Evolutionary conservation across 2,888 invertebrate species (phyloP).

Genomic region (Enoplolaimus lenunculus): DNA sequence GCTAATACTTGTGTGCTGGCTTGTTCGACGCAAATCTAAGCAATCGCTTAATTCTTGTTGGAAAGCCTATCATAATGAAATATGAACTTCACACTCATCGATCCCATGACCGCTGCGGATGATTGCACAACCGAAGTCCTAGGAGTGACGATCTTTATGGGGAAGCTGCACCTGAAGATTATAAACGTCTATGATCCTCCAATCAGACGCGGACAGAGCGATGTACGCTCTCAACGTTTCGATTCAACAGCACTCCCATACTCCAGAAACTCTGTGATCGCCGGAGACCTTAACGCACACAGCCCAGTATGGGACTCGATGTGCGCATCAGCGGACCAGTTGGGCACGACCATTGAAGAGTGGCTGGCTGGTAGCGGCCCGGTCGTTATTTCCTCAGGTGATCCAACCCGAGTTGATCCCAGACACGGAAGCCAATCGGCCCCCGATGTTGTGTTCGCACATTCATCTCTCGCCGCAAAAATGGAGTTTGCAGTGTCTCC

Average conservation of each 20-base stretch:
- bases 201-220: not conserved
- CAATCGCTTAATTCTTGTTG: no score
- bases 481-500: no score
- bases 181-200: not conserved
- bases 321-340: not conserved
- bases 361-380: not conserved
- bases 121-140: not conserved
- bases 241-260: not conserved
- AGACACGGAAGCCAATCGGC: not conserved
- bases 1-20: no score
- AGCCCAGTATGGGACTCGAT: not conserved
- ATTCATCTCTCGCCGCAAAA: not conserved
- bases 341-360: not conserved
- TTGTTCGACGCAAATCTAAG: no score
- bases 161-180: not conserved
- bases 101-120: no score
- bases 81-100: no score
- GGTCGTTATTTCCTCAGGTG: not conserved
- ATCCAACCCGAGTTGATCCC: not conserved
- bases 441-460: not conserved
- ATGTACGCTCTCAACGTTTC: not conserved
- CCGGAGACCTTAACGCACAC: not conserved
- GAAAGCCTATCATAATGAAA: no score
- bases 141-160: not conserved
- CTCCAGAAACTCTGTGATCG: not conserved